phyloP scores from a whole-genome alignment of 2,797 vertebrate genomes.

The Gallinago nigripennis region DNA sequence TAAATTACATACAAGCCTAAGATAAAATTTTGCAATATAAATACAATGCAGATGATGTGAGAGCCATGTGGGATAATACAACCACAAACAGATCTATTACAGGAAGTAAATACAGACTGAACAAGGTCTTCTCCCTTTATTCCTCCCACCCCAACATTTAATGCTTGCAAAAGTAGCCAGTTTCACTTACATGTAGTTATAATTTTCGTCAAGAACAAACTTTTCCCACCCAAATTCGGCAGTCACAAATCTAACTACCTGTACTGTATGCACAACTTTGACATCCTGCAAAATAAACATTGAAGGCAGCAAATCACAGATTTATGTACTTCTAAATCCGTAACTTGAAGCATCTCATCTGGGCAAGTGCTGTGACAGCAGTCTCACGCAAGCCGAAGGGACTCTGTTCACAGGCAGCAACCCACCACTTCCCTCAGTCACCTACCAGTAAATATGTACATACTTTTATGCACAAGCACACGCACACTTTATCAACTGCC shows the following conservation, averaged over 20 bases:
- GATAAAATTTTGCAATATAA: background rate
- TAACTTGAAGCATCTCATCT: background rate
- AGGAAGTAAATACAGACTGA: background rate
- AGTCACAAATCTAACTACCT: background rate
- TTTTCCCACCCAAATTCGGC: background rate
- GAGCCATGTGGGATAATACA: background rate
- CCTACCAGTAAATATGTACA: background rate
- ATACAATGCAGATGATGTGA: background rate
- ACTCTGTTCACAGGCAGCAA: background rate
- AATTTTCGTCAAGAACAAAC: background rate
- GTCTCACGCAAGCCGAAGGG: background rate
- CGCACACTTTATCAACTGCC: background rate
- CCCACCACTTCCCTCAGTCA: background rate
- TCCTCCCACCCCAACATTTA: background rate
- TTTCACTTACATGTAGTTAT: background rate
- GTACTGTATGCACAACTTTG: background rate
- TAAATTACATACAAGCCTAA: background rate
- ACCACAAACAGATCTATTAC: background rate
- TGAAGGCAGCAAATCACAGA: background rate
- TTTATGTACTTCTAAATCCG: background rate
- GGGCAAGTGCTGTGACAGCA: background rate
- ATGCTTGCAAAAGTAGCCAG: background rate
- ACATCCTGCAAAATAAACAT: background rate
- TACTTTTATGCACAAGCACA: fast-evolving
- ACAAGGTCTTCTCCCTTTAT: background rate